Conservation (phyloP, 1,140 invertebrate genomes). For the Calycopis cecrops region DNA sequence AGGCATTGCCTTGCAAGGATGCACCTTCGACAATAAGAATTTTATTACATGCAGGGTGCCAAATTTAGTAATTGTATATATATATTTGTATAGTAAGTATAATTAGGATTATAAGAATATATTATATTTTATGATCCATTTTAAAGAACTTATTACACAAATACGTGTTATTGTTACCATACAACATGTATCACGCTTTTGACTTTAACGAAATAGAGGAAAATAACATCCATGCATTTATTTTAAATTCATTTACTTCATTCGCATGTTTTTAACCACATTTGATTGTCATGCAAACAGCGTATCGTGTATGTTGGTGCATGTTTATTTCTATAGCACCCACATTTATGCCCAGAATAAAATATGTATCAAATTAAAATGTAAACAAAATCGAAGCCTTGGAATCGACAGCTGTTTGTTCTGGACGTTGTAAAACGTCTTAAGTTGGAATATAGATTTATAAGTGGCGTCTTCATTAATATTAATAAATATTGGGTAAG, state of each 20-base stretch:
- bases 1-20: no score
- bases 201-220: not conserved
- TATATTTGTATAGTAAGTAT: no score
- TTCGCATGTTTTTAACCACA: not conserved
- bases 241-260: conserved; percentile 4
- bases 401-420: conserved; percentile 43
- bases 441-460: no score
- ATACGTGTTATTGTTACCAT: no score
- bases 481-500: not conserved
- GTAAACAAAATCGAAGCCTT: conserved; percentile 51
- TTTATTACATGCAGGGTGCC: no score
- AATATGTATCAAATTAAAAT: conserved; percentile 58
- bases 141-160: no score
- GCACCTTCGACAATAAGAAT: no score
- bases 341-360: conserved; percentile 37
- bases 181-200: no score
- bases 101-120: no score
- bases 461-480: no score
- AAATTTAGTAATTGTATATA: no score
- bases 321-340: conserved; percentile 35
- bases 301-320: conserved; percentile 10
- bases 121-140: no score
- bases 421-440: conserved; percentile 27
- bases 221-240: not conserved
- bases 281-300: conserved; percentile 22